These are phyloP conservation scores for Cantharis flavilabris DNA, from an alignment of 2,888 invertebrate species.

Conservation along the genomic window DNA sequence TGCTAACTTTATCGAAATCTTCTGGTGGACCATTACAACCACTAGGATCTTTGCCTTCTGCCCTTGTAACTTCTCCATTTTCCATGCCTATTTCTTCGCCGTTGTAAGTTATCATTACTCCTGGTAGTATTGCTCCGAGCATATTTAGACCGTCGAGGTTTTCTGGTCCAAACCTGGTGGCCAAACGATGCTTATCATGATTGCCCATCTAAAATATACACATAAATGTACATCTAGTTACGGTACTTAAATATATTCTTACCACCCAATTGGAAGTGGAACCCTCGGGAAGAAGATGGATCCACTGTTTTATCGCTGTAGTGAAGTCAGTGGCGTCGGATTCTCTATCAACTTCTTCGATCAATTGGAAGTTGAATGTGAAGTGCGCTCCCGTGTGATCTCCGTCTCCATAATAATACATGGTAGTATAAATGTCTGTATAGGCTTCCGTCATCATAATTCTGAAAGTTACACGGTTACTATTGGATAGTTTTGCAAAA, in stretches of 20 bases:
- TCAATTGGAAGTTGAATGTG: constrained; percentile 78
- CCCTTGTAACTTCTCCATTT: constrained; percentile 61
- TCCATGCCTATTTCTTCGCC: constrained; percentile 81
- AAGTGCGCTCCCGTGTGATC: constrained; percentile 66
- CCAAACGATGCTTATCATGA: constrained; percentile 75
- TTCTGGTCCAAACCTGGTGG: constrained; percentile 68
- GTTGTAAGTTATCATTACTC: constrained; percentile 85
- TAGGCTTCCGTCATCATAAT: constrained; percentile 81
- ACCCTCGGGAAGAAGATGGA: constrained; percentile 65
- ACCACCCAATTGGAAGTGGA: constrained; percentile 79
- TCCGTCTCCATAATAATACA: constrained; percentile 67
- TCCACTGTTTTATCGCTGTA: constrained; percentile 66
- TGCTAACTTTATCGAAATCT: constrained; percentile 62
- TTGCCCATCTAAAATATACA: constrained; percentile 67
- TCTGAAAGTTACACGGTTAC: constrained; percentile 44
- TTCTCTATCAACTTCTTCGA: constrained; percentile 61
- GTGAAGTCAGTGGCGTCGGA: constrained; percentile 67
- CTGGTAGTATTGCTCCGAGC: constrained; percentile 80
- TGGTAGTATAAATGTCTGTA: constrained; percentile 61
- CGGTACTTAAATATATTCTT: constrained; percentile 48
- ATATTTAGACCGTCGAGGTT: constrained; percentile 84
- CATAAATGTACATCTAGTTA: background rate
- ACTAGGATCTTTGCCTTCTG: constrained; percentile 60
- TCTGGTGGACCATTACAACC: constrained; percentile 63
- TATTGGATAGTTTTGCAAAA: background rate